Percentiles rank a stretch among this genome's conserved stretches.
Evolutionary conservation across 1,140 invertebrate genomes (phyloP).

Genomic region (Dinoponera quadriceps): DNA sequence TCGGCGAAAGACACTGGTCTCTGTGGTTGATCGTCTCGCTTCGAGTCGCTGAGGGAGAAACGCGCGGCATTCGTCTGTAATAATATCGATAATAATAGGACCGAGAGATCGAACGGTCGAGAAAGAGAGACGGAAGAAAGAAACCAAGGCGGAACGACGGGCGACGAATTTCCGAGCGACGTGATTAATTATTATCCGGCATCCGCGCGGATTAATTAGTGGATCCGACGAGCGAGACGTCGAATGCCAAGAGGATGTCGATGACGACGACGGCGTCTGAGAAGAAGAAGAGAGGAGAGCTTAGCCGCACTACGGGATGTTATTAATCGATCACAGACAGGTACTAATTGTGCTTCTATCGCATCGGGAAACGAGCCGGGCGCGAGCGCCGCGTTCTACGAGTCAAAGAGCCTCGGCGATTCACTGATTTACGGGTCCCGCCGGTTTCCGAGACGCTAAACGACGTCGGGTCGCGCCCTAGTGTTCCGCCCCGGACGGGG

Average conservation of each 20-base stretch:
- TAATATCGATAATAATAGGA: slow-evolving; percentile 52
- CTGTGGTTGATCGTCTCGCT: slow-evolving; percentile 19
- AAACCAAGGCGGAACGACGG: slow-evolving; percentile 2
- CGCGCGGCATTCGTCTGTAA: background rate
- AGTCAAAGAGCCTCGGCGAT: slow-evolving; percentile 34
- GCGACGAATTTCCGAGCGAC: slow-evolving; percentile 51
- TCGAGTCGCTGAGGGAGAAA: background rate
- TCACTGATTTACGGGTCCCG: slow-evolving; percentile 64
- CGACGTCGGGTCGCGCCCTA: slow-evolving; percentile 14
- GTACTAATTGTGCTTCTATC: slow-evolving; percentile 71
- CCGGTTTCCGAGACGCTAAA: slow-evolving; percentile 20
- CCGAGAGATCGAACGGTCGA: background rate
- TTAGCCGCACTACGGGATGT: slow-evolving; percentile 36
- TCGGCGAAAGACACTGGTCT: slow-evolving; percentile 41
- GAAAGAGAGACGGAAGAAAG: too few species aligned
- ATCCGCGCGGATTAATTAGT: slow-evolving; percentile 69
- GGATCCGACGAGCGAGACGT: slow-evolving; percentile 65
- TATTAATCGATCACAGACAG: slow-evolving; percentile 74
- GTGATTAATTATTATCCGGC: slow-evolving; percentile 68
- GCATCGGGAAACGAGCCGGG: slow-evolving; percentile 52
- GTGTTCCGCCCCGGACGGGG: background rate
- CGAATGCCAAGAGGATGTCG: slow-evolving; percentile 66
- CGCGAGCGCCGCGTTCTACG: slow-evolving; percentile 20
- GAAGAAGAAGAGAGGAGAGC: too few species aligned
- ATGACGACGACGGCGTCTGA: background rate